Conservation (phyloP, 2,888 invertebrate genomes). For the Rambutsinella grinnellia region DNA sequence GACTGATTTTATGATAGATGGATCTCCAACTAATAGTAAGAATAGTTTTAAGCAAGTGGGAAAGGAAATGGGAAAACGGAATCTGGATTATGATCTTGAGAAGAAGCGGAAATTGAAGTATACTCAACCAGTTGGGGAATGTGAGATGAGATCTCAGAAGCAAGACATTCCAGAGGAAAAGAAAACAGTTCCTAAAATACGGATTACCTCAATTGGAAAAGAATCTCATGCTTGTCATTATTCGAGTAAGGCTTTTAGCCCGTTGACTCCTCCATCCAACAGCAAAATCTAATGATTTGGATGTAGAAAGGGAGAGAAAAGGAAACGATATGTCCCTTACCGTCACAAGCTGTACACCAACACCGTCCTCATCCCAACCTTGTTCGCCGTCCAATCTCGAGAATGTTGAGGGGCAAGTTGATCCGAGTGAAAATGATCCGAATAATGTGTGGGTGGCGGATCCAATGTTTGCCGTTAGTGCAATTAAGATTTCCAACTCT, state of each 20-base stretch:
- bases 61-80: constrained; percentile 10
- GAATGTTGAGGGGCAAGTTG: constrained; percentile 27
- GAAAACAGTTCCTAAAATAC: constrained; percentile 24
- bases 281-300: constrained; percentile 10
- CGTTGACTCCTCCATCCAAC: constrained; percentile 48
- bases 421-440: constrained; percentile 45
- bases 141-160: neutral
- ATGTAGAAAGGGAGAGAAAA: neutral
- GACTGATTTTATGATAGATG: constrained; percentile 38
- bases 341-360: constrained; percentile 8
- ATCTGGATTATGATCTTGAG: neutral
- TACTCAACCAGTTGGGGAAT: neutral
- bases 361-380: neutral
- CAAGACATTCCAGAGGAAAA: neutral
- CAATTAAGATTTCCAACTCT: constrained; percentile 37
- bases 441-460: constrained; percentile 54
- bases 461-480: constrained; percentile 59
- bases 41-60: constrained; percentile 18
- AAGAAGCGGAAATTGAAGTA: constrained; percentile 22
- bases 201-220: constrained; percentile 6
- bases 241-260: constrained; percentile 21
- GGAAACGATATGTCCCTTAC: neutral
- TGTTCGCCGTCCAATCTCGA: constrained; percentile 18
- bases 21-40: constrained; percentile 34
- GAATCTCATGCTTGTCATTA: neutral